phyloP scores from a whole-genome alignment of 2,888 invertebrate species.

The Brenthis daphne region DNA sequence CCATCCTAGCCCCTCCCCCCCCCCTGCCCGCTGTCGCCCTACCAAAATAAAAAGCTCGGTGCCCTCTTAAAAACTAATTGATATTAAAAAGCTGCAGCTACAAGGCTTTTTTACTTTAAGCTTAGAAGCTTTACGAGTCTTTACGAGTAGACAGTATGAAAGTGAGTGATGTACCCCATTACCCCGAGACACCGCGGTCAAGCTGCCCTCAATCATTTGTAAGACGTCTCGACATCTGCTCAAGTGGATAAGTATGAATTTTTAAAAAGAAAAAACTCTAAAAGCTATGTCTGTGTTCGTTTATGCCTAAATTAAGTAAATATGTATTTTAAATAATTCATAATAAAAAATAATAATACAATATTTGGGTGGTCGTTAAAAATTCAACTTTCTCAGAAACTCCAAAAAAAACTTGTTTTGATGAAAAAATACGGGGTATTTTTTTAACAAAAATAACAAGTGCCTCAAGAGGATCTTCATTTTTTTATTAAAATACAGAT shows the following conservation, averaged over 20 bases:
- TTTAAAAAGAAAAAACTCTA: constrained; percentile 6
- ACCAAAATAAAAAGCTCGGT: neutral
- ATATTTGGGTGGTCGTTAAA: no score
- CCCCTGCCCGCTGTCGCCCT: no score
- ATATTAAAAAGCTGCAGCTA: constrained; percentile 4
- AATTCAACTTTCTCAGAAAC: no score
- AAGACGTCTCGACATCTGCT: constrained; percentile 17
- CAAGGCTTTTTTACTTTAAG: constrained; percentile 4
- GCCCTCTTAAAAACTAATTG: constrained; percentile 6
- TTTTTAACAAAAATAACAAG: no score
- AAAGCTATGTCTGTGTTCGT: neutral
- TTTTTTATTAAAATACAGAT: no score
- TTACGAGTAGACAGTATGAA: constrained; percentile 1
- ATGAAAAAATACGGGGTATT: no score
- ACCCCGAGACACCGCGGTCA: constrained; percentile 26
- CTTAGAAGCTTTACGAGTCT: constrained; percentile 11
- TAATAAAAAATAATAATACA: no score
- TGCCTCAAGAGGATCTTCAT: no score
- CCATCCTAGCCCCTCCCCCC: no score
- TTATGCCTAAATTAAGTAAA: no score
- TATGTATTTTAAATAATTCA: no score
- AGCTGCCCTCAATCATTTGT: constrained; percentile 29
- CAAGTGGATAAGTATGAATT: constrained; percentile 2
- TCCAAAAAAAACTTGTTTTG: no score
- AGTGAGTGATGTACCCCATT: constrained; percentile 14